These are phyloP conservation scores for Orussus abietinus DNA, from an alignment of 1,140 invertebrate genomes.

Conservation along the genomic window DNA sequence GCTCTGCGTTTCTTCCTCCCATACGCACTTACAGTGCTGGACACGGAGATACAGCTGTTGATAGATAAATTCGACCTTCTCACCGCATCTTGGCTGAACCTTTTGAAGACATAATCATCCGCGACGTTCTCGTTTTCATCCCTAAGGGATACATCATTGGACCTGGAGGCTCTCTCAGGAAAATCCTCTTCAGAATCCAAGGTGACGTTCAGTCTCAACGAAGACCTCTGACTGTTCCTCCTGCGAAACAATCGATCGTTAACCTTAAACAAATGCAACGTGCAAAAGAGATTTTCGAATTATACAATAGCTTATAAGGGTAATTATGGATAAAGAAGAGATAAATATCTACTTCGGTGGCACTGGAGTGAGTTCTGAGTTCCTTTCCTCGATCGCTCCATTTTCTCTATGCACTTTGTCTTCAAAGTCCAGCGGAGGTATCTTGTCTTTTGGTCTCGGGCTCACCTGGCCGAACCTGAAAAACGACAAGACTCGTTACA, in stretches of 20 bases:
- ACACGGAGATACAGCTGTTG: constrained; percentile 43
- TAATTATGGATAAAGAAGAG: constrained; percentile 1
- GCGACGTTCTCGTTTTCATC: constrained; percentile 44
- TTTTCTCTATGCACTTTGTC: constrained; percentile 18
- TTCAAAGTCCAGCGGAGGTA: constrained; percentile 34
- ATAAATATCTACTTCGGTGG: constrained; percentile 33
- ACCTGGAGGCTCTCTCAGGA: constrained; percentile 14
- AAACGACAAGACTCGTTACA: constrained; percentile 5
- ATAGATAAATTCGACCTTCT: constrained; percentile 47
- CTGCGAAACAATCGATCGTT: constrained; percentile 20
- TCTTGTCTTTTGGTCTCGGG: constrained; percentile 33
- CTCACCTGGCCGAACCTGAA: constrained; percentile 41
- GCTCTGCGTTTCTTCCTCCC: constrained; percentile 45
- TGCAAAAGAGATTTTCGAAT: too few species aligned
- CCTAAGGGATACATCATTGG: constrained; percentile 20
- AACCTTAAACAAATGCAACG: too few species aligned
- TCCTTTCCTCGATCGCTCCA: constrained; percentile 13
- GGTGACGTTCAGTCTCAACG: constrained; percentile 27
- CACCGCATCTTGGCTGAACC: constrained; percentile 40
- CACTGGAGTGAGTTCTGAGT: constrained; percentile 30
- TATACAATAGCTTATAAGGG: constrained; percentile 1
- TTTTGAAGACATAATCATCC: constrained; percentile 42
- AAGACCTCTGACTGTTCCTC: constrained; percentile 37
- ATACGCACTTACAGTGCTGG: constrained; percentile 38
- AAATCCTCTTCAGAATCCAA: constrained; percentile 22